Conservation (phyloP, 2,113 vertebrate species). For the Ibidorhyncha struthersii region DNA sequence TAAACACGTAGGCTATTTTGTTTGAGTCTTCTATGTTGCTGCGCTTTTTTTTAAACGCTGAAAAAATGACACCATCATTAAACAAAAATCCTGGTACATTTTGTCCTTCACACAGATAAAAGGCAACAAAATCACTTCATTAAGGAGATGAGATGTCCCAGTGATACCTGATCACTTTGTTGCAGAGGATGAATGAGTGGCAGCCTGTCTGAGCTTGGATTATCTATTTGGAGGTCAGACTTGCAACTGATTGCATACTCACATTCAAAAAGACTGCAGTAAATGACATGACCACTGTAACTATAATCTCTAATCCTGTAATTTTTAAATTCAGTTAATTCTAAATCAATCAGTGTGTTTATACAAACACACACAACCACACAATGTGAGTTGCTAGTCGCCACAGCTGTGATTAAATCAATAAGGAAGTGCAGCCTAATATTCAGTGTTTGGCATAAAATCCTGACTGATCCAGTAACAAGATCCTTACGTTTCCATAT, state of each 20-base stretch:
- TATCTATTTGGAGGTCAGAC: slow-evolving; percentile 18
- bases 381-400: not conserved
- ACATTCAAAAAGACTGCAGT: not conserved
- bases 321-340: not conserved
- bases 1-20: not conserved
- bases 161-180: slow-evolving; percentile 51
- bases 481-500: not conserved
- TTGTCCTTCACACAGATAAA: slow-evolving; percentile 64
- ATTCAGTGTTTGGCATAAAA: not conserved
- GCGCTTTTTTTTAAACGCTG: not conserved
- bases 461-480: not conserved
- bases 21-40: not conserved
- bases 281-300: not conserved
- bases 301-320: not conserved
- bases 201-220: slow-evolving; percentile 21
- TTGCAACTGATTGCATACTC: not conserved
- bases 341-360: not conserved
- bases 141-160: slow-evolving; percentile 32
- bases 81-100: not conserved
- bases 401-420: not conserved
- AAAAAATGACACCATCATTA: slow-evolving; percentile 25
- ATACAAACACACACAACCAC: not conserved
- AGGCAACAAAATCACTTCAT: slow-evolving; percentile 50
- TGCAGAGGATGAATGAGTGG: not conserved
- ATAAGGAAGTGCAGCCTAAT: not conserved